A percentile compares a stretch with the other conserved stretches of the same genome.
phyloP scores from a whole-genome alignment of 2,888 invertebrate species.

The Cacoxenus indagator region DNA sequence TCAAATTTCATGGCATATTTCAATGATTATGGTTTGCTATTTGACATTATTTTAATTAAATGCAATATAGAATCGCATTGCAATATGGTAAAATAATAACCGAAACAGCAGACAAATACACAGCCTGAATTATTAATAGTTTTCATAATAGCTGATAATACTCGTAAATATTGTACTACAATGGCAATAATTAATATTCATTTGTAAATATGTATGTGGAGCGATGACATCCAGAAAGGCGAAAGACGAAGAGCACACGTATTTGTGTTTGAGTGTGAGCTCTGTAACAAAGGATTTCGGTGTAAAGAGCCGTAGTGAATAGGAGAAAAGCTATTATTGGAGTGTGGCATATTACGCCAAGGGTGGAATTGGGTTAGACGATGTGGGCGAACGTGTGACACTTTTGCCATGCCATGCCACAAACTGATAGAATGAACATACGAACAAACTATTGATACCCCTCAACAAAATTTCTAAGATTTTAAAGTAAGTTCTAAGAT shows the following conservation, averaged over 20 bases:
- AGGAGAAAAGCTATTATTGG: neutral
- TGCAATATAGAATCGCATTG: neutral
- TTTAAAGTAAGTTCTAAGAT: too few species aligned
- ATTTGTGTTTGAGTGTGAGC: neutral
- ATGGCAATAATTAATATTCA: slow-evolving; percentile 17
- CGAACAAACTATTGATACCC: too few species aligned
- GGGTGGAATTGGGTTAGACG: too few species aligned
- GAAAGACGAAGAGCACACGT: neutral
- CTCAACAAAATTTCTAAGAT: too few species aligned
- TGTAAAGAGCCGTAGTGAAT: neutral
- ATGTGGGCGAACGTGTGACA: too few species aligned
- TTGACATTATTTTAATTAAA: slow-evolving; percentile 7
- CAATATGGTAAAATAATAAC: neutral
- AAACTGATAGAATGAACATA: too few species aligned
- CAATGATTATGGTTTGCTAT: neutral
- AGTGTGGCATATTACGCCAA: too few species aligned
- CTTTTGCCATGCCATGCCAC: too few species aligned
- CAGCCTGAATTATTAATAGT: neutral
- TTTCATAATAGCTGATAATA: neutral
- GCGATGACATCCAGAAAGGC: neutral
- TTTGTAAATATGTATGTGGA: neutral
- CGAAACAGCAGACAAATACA: neutral
- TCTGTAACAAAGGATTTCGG: neutral
- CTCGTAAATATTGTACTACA: too few species aligned
- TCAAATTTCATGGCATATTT: neutral